Conservation (phyloP, 64 coral and sea anemone species). For the Porites lutea region DNA sequence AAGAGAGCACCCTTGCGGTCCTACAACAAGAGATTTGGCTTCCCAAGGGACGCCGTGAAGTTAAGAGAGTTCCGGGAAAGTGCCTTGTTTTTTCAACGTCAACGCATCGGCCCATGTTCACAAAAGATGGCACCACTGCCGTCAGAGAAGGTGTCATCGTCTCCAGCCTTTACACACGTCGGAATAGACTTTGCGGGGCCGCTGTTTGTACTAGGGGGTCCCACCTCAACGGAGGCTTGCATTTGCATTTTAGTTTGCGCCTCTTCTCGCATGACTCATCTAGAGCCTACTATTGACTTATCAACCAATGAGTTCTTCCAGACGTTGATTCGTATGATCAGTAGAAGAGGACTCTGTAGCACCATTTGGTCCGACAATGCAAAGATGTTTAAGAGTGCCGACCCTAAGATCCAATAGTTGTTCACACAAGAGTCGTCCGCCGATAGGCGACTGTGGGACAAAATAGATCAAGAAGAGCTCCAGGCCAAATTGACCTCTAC, state of each 20-base stretch:
- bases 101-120: not conserved
- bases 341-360: conserved; percentile 51
- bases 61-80: conserved; percentile 44
- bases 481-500: conserved; percentile 8
- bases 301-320: conserved; percentile 49
- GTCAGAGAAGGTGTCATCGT: not conserved
- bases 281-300: conserved; percentile 52
- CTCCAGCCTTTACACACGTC: conserved; percentile 18
- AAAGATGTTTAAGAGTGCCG: conserved; percentile 39
- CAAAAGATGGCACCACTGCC: conserved; percentile 51
- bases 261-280: conserved; percentile 53
- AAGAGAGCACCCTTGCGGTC: not conserved
- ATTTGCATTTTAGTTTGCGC: conserved; percentile 58
- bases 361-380: conserved; percentile 63
- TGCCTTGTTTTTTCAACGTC: conserved; percentile 51
- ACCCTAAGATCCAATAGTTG: conserved; percentile 9
- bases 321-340: conserved; percentile 65
- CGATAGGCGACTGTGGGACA: not conserved
- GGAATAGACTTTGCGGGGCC: conserved; percentile 79
- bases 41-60: not conserved
- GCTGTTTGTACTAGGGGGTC: not conserved
- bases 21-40: conserved; percentile 14
- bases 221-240: conserved; percentile 38
- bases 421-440: not conserved
- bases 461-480: conserved; percentile 15